Percentiles rank a stretch among this genome's conserved stretches.
phyloP scores from a whole-genome alignment of 2,113 vertebrate species.

The Alaudala cheleensis region DNA sequence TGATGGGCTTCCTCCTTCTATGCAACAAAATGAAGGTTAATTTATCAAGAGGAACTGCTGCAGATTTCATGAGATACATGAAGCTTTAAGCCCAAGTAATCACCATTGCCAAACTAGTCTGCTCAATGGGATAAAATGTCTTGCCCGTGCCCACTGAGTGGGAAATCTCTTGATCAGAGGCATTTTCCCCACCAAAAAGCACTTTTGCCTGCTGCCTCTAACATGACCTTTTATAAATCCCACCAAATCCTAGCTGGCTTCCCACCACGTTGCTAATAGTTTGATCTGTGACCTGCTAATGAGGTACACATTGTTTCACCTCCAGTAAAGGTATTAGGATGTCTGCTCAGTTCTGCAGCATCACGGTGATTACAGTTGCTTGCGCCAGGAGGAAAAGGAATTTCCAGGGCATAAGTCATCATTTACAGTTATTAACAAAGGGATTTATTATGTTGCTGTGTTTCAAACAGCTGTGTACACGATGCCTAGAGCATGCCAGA shows the following conservation, averaged over 20 bases:
- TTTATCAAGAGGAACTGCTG: neutral
- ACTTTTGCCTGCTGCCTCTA: neutral
- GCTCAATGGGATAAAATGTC: neutral
- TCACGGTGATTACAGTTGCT: neutral
- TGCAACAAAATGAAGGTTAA: neutral
- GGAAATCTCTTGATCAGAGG: neutral
- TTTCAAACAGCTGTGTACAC: neutral
- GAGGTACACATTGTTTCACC: slow-evolving; percentile 22
- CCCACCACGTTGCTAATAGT: slow-evolving; percentile 7
- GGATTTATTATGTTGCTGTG: slow-evolving; percentile 52
- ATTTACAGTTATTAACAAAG: slow-evolving; percentile 61
- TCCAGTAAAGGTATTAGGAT: slow-evolving; percentile 45
- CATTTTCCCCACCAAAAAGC: neutral
- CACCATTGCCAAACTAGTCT: neutral
- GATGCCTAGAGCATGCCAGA: slow-evolving; percentile 22
- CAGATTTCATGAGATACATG: neutral
- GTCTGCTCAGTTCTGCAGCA: neutral
- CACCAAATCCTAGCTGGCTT: slow-evolving; percentile 45
- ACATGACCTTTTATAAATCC: slow-evolving; percentile 43
- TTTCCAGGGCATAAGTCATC: slow-evolving; percentile 64
- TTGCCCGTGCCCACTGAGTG: neutral
- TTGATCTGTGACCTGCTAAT: slow-evolving; percentile 58
- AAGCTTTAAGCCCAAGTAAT: neutral
- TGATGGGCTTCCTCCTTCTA: slow-evolving; percentile 17
- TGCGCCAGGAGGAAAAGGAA: slow-evolving; percentile 43